These are phyloP conservation scores for Eupithecia tripunctaria DNA, from an alignment of 2,888 invertebrate species.

Conservation along the genomic window DNA sequence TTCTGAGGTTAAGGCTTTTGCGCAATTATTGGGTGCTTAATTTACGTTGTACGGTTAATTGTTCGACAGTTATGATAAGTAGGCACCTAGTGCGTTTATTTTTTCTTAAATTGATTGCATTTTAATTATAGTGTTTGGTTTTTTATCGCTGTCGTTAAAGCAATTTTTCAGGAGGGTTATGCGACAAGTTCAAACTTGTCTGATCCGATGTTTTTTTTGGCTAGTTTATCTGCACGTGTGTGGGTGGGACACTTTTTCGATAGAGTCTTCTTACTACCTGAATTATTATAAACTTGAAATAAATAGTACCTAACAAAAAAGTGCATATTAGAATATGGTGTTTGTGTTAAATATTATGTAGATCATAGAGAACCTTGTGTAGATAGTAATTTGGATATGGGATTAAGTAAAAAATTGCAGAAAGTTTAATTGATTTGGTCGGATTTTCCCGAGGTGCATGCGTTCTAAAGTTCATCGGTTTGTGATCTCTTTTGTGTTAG, in stretches of 20 bases:
- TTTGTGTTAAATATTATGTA: background rate
- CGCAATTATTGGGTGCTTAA: slow-evolving; percentile 17
- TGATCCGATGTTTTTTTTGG: background rate
- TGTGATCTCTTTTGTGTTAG: background rate
- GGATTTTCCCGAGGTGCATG: background rate
- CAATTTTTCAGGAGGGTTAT: background rate
- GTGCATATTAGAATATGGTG: no score
- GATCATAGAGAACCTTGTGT: background rate
- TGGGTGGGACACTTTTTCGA: background rate
- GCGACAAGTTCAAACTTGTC: slow-evolving; percentile 6
- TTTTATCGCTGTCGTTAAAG: background rate
- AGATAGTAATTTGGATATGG: background rate
- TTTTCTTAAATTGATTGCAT: background rate
- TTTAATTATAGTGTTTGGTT: background rate
- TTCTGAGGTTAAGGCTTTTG: slow-evolving; percentile 32
- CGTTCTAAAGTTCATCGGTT: background rate
- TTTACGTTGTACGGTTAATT: slow-evolving; percentile 1
- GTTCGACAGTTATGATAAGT: background rate
- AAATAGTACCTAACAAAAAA: background rate
- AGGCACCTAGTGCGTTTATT: slow-evolving; percentile 11
- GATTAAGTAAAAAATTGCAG: background rate
- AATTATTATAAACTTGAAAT: background rate
- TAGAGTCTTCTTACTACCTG: background rate
- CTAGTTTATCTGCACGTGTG: background rate
- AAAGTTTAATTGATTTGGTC: background rate